A percentile compares a stretch with the other conserved stretches of the same genome.
Conservation (phyloP, 2,888 invertebrate genomes). For the Ischnura elegans region DNA sequence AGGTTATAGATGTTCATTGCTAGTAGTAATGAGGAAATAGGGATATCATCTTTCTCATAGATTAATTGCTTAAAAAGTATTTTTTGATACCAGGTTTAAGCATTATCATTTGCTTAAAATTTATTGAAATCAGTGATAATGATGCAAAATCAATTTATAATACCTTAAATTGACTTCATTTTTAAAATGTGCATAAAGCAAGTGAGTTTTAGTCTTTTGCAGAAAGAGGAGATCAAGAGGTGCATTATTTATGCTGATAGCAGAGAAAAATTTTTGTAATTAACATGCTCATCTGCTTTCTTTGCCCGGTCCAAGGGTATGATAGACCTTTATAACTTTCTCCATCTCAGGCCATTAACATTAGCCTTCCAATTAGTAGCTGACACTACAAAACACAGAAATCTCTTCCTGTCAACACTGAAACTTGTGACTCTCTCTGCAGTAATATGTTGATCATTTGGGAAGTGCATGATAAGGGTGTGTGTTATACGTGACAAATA, state of each 20-base stretch:
- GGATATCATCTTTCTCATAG: background rate
- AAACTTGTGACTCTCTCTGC: slow-evolving; percentile 67
- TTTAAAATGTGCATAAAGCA: background rate
- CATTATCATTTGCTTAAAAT: slow-evolving; percentile 21
- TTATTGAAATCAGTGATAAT: background rate
- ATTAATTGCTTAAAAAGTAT: slow-evolving; percentile 12
- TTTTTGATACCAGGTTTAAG: background rate
- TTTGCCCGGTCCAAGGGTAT: slow-evolving; percentile 66
- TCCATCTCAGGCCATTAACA: slow-evolving; percentile 64
- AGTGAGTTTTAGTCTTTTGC: slow-evolving; percentile 31
- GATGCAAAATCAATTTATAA: background rate
- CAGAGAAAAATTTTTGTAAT: slow-evolving; percentile 33
- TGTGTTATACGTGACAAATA: slow-evolving; percentile 41
- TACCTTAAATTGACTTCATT: background rate
- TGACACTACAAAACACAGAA: slow-evolving; percentile 41
- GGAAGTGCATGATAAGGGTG: slow-evolving; percentile 60
- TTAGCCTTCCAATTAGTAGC: slow-evolving; percentile 63
- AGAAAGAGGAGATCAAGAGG: background rate
- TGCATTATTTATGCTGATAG: slow-evolving; percentile 36
- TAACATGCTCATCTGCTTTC: slow-evolving; percentile 56
- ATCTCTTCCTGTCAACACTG: slow-evolving; percentile 62
- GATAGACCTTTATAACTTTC: slow-evolving; percentile 61
- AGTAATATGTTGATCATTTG: slow-evolving; percentile 56
- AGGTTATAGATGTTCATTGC: slow-evolving; percentile 49
- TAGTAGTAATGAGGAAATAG: slow-evolving; percentile 1